Evolutionary conservation across 2,888 invertebrate genomes (phyloP).

Genomic region (Serrognathus titanus): DNA sequence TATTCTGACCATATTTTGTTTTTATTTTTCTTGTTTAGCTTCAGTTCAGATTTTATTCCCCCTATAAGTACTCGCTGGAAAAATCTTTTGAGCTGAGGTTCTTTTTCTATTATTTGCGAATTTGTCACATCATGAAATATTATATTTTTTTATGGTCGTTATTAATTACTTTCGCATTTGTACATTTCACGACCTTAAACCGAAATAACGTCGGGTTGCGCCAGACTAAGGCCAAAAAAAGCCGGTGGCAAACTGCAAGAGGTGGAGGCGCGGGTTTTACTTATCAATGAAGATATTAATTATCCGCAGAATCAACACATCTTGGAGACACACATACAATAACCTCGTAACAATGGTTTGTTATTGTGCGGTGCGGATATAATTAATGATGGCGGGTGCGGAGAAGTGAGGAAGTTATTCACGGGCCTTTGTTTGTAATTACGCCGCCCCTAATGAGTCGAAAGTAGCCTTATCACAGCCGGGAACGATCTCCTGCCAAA

Average conservation of each 20-base stretch:
- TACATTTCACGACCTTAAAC: too few relatives aligned
- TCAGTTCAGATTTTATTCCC: too few relatives aligned
- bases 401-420: constrained; percentile 42
- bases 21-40: too few relatives aligned
- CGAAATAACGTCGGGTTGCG: too few relatives aligned
- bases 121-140: not conserved
- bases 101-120: not conserved
- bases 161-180: too few relatives aligned
- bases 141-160: not conserved
- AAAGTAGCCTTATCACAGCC: constrained; percentile 34
- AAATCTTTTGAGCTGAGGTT: too few relatives aligned
- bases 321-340: constrained; percentile 47
- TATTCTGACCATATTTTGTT: too few relatives aligned
- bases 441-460: constrained; percentile 44
- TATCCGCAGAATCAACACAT: constrained; percentile 44
- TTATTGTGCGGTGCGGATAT: constrained; percentile 44
- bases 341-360: constrained; percentile 46
- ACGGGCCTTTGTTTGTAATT: constrained; percentile 43
- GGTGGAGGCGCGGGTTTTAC: constrained; percentile 6
- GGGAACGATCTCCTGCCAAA: not conserved
- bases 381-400: constrained; percentile 40
- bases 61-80: too few relatives aligned
- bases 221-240: not conserved
- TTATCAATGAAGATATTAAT: constrained; percentile 37
- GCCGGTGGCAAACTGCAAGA: not conserved